phyloP scores from a whole-genome alignment of 2,113 vertebrate species.

The Fregata magnificens region DNA sequence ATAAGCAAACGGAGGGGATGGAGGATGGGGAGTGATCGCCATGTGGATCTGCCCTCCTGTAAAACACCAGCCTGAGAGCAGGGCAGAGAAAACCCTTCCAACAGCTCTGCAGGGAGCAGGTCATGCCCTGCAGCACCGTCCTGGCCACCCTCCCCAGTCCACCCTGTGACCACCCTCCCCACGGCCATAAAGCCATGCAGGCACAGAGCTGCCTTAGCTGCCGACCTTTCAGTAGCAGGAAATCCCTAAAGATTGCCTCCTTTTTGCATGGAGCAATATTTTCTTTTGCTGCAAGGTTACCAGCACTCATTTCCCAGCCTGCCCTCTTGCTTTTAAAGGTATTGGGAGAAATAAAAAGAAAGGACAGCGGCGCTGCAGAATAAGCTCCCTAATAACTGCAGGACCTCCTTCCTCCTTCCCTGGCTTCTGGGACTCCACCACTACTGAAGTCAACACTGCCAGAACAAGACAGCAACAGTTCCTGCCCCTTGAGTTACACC shows the following conservation, averaged over 20 bases:
- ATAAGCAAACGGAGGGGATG: background rate
- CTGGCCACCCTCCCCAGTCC: background rate
- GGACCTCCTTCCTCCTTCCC: background rate
- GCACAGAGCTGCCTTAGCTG: background rate
- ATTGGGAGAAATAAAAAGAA: background rate
- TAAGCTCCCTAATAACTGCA: background rate
- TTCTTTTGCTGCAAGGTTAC: background rate
- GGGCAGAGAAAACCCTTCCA: background rate
- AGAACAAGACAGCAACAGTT: background rate
- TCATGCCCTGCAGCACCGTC: background rate
- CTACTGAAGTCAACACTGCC: background rate
- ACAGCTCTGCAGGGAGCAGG: background rate
- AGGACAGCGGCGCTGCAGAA: background rate
- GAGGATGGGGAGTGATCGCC: background rate
- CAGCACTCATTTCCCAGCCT: background rate
- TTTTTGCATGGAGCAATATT: background rate
- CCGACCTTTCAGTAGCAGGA: background rate
- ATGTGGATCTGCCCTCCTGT: background rate
- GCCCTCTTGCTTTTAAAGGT: background rate
- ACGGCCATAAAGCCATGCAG: accelerated
- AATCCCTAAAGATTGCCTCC: background rate
- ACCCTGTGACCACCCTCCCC: background rate
- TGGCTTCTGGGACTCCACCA: background rate
- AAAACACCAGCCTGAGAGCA: background rate
- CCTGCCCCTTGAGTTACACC: background rate